A percentile compares a stretch with the other conserved stretches of the same genome.
These are phyloP conservation scores for Andrena trimmerana DNA, from an alignment of 2,888 invertebrate genomes.

Conservation along the genomic window DNA sequence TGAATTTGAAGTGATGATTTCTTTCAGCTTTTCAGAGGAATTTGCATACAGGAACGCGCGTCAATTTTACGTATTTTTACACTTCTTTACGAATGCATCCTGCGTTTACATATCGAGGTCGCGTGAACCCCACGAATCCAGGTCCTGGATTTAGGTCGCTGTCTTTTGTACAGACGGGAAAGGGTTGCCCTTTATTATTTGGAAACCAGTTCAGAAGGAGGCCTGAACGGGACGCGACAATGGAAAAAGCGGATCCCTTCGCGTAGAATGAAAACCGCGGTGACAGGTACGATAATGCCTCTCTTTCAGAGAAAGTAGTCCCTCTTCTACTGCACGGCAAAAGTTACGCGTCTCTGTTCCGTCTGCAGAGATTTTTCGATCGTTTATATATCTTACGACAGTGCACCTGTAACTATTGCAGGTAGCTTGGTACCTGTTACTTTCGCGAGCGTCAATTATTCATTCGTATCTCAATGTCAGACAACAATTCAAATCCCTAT, in stretches of 20 bases:
- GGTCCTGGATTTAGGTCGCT: constrained; percentile 63
- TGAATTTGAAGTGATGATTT: not conserved
- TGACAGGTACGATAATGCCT: constrained; percentile 60
- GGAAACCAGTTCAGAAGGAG: constrained; percentile 57
- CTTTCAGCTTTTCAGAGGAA: not conserved
- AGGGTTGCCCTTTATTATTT: constrained; percentile 68
- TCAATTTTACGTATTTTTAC: not conserved
- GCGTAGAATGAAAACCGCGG: constrained; percentile 39
- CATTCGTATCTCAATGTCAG: not conserved
- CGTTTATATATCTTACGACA: not conserved
- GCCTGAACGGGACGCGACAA: constrained; percentile 40
- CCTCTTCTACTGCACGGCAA: constrained; percentile 14
- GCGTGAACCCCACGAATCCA: constrained; percentile 35
- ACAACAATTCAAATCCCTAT: not conserved
- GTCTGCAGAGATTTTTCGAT: constrained; percentile 14
- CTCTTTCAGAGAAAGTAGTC: constrained; percentile 44
- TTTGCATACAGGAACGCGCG: not conserved
- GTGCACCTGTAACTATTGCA: not conserved
- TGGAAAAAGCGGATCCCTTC: constrained; percentile 57
- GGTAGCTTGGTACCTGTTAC: not conserved
- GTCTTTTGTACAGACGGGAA: constrained; percentile 54
- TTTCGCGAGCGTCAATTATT: not conserved
- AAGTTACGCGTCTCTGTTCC: constrained; percentile 32
- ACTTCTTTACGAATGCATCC: not conserved
- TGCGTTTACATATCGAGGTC: constrained; percentile 50